phyloP scores from a whole-genome alignment of 2,797 vertebrate genomes.

The Chelon auratus region DNA sequence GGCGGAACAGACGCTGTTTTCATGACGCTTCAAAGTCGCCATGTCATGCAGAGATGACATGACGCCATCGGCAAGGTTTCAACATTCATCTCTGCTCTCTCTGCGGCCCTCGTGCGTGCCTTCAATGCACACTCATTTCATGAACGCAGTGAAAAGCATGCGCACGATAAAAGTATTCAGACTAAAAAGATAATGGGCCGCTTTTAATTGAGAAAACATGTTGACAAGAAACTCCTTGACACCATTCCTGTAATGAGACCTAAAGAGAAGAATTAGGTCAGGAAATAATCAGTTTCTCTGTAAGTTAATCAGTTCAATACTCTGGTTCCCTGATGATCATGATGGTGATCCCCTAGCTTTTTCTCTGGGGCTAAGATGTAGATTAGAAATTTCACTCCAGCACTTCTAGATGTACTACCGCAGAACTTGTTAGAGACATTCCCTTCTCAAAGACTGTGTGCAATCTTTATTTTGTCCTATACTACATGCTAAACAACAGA shows the following conservation, averaged over 20 bases:
- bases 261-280: neutral
- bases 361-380: neutral
- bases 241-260: neutral
- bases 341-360: neutral
- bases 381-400: too few relatives aligned
- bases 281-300: neutral
- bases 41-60: slow-evolving; percentile 6
- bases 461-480: too few relatives aligned
- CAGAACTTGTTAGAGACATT: neutral
- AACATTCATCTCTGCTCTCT: slow-evolving; percentile 6
- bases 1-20: slow-evolving; percentile 15
- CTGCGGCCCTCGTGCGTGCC: neutral
- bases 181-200: neutral
- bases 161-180: neutral
- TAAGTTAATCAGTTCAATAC: neutral
- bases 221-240: neutral
- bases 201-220: neutral
- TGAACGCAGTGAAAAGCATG: neutral
- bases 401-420: neutral
- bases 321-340: neutral
- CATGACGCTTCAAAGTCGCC: slow-evolving; percentile 31
- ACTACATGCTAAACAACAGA: neutral
- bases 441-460: neutral
- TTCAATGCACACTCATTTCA: neutral
- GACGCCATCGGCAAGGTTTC: slow-evolving; percentile 8